Conservation (phyloP, 2,113 vertebrate species). For the Raja brachyura region DNA sequence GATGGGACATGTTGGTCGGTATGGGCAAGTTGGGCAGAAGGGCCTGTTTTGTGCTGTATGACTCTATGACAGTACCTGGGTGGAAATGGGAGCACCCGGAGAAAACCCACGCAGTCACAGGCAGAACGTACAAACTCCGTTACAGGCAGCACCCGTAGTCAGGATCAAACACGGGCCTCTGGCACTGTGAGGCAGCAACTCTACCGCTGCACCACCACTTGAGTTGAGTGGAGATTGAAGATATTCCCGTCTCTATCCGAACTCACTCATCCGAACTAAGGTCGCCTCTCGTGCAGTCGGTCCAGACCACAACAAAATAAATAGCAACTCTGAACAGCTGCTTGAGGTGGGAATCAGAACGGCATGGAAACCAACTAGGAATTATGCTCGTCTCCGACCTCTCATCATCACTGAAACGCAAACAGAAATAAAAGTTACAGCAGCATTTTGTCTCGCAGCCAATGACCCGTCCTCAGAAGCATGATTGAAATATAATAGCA, state of each 20-base stretch:
- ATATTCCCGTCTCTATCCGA: background rate
- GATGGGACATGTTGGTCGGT: no score
- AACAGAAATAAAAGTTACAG: constrained; percentile 17
- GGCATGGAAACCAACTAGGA: constrained; percentile 15
- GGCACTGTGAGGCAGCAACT: no score
- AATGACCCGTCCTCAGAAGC: background rate
- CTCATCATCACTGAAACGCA: background rate
- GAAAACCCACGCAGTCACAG: no score
- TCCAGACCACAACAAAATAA: constrained; percentile 4
- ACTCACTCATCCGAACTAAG: background rate
- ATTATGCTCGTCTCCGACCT: constrained; percentile 22
- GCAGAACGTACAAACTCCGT: no score
- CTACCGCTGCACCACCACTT: no score
- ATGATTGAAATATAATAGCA: background rate
- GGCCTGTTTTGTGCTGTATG: no score
- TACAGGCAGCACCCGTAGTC: no score
- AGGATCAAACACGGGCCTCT: no score
- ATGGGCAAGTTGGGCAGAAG: no score
- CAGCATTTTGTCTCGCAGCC: background rate
- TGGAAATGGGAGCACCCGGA: no score
- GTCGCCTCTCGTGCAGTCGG: background rate
- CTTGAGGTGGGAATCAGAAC: background rate
- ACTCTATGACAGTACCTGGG: no score
- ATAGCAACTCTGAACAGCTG: constrained; percentile 1
- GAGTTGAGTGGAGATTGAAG: background rate